These are phyloP conservation scores for Ardeotis arabs DNA, from an alignment of 2,113 vertebrate species.

Conservation along the genomic window DNA sequence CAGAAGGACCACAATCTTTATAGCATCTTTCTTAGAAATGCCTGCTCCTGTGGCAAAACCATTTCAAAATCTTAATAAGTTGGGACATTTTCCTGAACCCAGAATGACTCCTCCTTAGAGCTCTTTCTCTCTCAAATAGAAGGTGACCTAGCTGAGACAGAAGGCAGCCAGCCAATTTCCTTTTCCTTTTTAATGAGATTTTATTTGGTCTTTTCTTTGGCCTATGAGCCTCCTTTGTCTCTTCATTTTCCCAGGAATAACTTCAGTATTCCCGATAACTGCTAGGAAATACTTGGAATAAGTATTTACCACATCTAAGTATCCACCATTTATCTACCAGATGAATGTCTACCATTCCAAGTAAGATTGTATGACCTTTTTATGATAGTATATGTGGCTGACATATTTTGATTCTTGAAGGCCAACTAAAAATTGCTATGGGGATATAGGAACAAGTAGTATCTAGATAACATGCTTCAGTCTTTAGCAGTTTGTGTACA, in stretches of 20 bases:
- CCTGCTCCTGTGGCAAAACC: neutral
- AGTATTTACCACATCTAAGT: neutral
- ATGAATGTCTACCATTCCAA: neutral
- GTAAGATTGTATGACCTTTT: neutral
- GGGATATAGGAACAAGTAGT: neutral
- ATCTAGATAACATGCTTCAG: neutral
- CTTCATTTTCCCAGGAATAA: neutral
- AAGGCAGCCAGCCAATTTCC: neutral
- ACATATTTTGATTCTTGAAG: neutral
- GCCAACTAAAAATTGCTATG: neutral
- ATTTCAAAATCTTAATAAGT: neutral
- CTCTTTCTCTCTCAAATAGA: neutral
- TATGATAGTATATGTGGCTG: neutral
- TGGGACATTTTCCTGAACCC: neutral
- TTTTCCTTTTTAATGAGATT: neutral
- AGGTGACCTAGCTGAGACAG: neutral
- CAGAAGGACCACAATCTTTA: neutral
- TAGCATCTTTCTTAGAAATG: neutral
- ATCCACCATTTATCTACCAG: neutral
- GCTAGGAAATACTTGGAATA: neutral
- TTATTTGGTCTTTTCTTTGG: neutral
- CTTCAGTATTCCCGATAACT: neutral
- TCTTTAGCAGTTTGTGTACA: neutral
- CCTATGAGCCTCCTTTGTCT: neutral
- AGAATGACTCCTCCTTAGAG: neutral